Conservation (phyloP, 2,113 vertebrate species). For the Corvus hawaiiensis region DNA sequence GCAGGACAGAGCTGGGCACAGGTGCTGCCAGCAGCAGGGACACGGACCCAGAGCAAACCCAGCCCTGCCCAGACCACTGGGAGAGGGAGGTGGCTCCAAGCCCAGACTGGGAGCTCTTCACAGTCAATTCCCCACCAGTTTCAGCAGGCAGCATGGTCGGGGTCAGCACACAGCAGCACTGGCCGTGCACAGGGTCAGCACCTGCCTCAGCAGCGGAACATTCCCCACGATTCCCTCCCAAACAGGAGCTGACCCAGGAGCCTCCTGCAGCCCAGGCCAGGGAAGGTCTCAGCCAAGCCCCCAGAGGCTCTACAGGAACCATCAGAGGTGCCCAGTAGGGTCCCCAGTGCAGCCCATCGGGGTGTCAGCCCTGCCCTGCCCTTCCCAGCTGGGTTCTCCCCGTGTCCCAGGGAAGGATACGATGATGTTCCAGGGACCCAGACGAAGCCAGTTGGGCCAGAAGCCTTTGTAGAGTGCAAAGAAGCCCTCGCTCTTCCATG, state of each 20-base stretch:
- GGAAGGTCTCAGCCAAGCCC: neutral
- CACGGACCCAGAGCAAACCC: neutral
- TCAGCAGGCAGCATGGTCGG: neutral
- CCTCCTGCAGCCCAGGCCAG: neutral
- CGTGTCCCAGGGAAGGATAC: conserved; percentile 81
- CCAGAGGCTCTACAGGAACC: neutral
- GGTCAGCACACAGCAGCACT: neutral
- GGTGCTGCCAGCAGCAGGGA: neutral
- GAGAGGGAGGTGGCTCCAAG: neutral
- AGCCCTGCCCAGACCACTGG: neutral
- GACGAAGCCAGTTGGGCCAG: conserved; percentile 97
- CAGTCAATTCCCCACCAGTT: neutral
- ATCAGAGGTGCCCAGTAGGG: neutral
- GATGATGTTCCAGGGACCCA: conserved; percentile 98
- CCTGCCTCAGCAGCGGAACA: neutral
- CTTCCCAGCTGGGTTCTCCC: neutral
- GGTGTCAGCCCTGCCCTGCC: neutral
- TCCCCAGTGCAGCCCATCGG: neutral
- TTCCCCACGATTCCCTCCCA: rapidly evolving
- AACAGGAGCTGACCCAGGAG: neutral
- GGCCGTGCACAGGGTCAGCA: neutral
- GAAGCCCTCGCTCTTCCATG: conserved; percentile 93
- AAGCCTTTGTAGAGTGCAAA: conserved; percentile 97
- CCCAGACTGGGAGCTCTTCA: neutral
- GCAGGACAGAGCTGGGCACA: too few species aligned